Evolutionary conservation across 1,140 invertebrate genomes (phyloP).

Genomic region (Danaus melanippus): DNA sequence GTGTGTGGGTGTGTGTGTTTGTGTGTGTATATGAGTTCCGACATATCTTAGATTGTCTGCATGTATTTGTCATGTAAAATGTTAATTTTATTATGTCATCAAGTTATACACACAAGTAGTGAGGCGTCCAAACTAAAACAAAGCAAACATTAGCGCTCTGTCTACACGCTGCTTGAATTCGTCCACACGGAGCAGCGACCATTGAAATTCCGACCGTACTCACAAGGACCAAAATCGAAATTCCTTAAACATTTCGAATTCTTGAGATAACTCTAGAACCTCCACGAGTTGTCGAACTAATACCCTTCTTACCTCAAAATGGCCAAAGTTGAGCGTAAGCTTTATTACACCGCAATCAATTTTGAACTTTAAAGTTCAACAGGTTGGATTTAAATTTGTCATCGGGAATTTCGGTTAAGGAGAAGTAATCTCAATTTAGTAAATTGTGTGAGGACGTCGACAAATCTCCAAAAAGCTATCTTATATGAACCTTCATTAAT

Average conservation of each 20-base stretch:
- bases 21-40: no score
- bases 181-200: slow-evolving; percentile 1
- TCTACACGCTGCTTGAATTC: slow-evolving; percentile 14
- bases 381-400: slow-evolving; percentile 15
- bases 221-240: slow-evolving; percentile 9
- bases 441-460: slow-evolving; percentile 16
- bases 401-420: not conserved
- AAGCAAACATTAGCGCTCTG: slow-evolving; percentile 11
- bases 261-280: slow-evolving; percentile 42
- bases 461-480: slow-evolving; percentile 1
- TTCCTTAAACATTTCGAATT: slow-evolving; percentile 9
- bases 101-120: no score
- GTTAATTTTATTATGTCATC: no score
- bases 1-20: no score
- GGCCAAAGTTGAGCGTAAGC: slow-evolving; percentile 40
- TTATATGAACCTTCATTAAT: no score
- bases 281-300: slow-evolving; percentile 60
- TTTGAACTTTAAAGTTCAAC: slow-evolving; percentile 22
- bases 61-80: no score
- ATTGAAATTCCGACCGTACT: slow-evolving; percentile 3
- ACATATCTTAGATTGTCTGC: no score
- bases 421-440: slow-evolving; percentile 13
- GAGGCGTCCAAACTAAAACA: slow-evolving; percentile 12
- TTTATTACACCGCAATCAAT: slow-evolving; percentile 20
- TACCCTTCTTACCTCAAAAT: slow-evolving; percentile 58